Evolutionary conservation across 2,797 vertebrate genomes (phyloP), one percentile per base, ranked within the genome.

Genomic region (Scomberomorus guttatus): DNA sequence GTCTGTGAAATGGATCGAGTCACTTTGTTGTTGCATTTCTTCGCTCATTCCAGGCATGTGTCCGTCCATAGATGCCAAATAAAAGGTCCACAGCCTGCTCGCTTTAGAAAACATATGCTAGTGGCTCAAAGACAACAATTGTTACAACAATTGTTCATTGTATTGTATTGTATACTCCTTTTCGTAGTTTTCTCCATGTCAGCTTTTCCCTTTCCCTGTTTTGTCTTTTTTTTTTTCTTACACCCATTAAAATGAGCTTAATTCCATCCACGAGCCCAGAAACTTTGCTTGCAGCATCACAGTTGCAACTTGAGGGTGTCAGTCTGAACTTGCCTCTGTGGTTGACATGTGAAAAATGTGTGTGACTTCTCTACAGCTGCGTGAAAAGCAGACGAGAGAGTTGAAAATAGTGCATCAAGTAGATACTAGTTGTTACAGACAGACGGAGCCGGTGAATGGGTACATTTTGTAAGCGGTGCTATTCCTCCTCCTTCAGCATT

Each of bases 1-100:
- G 57, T 25, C 60, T 65, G 76, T 76, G 72, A 87, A 87, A 75
- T 52, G 74, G 50, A 87, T 77, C 39, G 22, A 66, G 46, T 63
- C 60, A 58, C 60, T 59, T 75, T 75, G 58, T 61, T 66, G 58
- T 74, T 81, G 78, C 11, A 0, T 64, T 82, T 80, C 32, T 72
- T 44, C 14, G 22, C 52, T 66, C 69, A 46, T 77, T 71, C 58
- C 60, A 77, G 44, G 61, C 69, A 78, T 67, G 64, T 48, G 69
- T 77, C 25, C 69, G 52, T 55, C 71, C 27, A n/a, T 68, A 34
- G 44, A 66, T 57, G 70, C 65, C 69, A 81, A 75, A 74, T 58
- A 13, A 77, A 82, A 66, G 22, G 67, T 68, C 7, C 32, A 29
- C 60, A 64, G 44, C 56, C 76, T 58, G 65, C 62, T 79, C 56